Evolutionary conservation across 2,888 invertebrate species (phyloP).

Genomic region (Thecocarcelia acutangulata): DNA sequence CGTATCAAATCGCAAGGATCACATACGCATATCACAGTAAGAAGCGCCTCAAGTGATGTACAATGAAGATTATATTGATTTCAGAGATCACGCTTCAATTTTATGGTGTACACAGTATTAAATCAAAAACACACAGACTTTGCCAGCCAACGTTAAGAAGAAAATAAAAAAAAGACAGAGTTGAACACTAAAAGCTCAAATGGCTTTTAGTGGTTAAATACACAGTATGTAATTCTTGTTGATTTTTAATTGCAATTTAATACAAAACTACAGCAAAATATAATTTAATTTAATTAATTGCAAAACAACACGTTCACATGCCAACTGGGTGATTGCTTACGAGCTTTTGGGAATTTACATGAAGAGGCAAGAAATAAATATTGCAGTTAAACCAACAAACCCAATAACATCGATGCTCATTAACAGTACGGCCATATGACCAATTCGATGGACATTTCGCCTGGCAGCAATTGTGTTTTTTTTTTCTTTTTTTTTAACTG

Average conservation of each 20-base stretch:
- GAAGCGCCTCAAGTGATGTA: constrained; percentile 65
- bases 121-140: constrained; percentile 30
- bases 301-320: constrained; percentile 65
- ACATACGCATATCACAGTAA: constrained; percentile 53
- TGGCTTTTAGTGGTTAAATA: constrained; percentile 41
- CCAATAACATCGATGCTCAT: constrained; percentile 42
- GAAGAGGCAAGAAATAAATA: constrained; percentile 3
- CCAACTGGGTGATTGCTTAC: constrained; percentile 27
- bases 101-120: constrained; percentile 44
- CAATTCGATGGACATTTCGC: constrained; percentile 23
- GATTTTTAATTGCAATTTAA: constrained; percentile 64
- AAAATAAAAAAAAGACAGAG: constrained; percentile 1
- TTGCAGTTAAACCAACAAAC: background rate
- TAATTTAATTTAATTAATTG: constrained; percentile 70
- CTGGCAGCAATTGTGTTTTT: background rate
- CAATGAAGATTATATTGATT: constrained; percentile 65
- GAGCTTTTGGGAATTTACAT: background rate
- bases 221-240: constrained; percentile 31
- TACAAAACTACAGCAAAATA: constrained; percentile 64
- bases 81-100: constrained; percentile 64
- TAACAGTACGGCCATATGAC: constrained; percentile 54
- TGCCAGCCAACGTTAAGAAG: background rate
- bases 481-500: background rate
- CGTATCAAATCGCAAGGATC: constrained; percentile 51
- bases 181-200: constrained; percentile 23